Evolutionary conservation across 1,140 invertebrate genomes (phyloP).

Genomic region (Drosophila sucinea): DNA sequence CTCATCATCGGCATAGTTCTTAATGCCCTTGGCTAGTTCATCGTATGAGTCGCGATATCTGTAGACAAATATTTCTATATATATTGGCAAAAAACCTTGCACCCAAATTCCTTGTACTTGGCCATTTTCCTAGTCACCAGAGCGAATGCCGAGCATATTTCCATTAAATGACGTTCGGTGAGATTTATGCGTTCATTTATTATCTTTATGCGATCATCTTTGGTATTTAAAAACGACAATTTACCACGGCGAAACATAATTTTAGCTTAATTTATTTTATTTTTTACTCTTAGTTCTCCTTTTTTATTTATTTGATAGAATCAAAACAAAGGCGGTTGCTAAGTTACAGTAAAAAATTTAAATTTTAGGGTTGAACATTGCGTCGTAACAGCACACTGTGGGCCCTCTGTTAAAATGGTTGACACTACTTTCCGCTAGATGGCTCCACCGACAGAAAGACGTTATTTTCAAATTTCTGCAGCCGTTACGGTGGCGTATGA

Average conservation of each 20-base stretch:
- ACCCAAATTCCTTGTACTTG: conserved; percentile 83
- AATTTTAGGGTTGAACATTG: conserved; percentile 15
- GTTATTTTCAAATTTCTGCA: too few species aligned
- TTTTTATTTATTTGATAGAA: conserved; percentile 30
- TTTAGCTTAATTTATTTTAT: not conserved
- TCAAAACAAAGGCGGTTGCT: conserved; percentile 50
- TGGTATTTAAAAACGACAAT: conserved; percentile 69
- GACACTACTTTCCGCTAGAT: not conserved
- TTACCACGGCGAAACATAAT: conserved; percentile 75
- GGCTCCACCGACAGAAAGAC: not conserved
- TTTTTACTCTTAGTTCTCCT: not conserved
- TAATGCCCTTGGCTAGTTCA: conserved; percentile 87
- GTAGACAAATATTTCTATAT: not conserved
- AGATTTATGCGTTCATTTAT: conserved; percentile 88
- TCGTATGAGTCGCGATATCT: conserved; percentile 89
- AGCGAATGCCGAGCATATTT: conserved; percentile 87
- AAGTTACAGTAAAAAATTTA: conserved; percentile 29
- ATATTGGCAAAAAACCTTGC: not conserved
- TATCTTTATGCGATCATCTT: conserved; percentile 83
- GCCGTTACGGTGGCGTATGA: too few species aligned
- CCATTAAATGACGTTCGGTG: conserved; percentile 88
- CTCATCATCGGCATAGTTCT: conserved; percentile 87
- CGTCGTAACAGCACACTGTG: too few species aligned
- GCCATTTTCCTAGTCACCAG: conserved; percentile 88
- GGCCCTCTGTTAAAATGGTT: too few species aligned